Percentiles rank a stretch among this genome's conserved stretches.
Conservation (phyloP, 2,888 invertebrate species). For the Amorpha juglandis region DNA sequence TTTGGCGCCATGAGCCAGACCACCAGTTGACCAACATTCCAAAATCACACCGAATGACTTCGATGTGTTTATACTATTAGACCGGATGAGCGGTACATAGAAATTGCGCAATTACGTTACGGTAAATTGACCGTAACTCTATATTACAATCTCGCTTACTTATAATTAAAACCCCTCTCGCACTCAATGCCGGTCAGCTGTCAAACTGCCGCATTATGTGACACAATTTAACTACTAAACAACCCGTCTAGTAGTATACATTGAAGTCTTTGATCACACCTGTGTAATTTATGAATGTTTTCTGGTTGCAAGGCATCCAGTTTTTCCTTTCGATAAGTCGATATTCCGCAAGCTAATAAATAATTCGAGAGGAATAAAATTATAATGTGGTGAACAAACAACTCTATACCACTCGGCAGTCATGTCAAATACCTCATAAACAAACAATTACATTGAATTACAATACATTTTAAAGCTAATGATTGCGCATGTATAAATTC, state of each 20-base stretch:
- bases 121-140: too few relatives aligned
- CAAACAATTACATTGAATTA: constrained; percentile 56
- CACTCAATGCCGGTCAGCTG: too few relatives aligned
- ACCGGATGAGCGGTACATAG: too few relatives aligned
- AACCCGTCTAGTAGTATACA: too few relatives aligned
- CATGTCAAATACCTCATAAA: constrained; percentile 56
- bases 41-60: too few relatives aligned
- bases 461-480: constrained; percentile 59
- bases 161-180: too few relatives aligned
- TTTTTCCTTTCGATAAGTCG: neutral
- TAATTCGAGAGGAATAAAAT: constrained; percentile 16
- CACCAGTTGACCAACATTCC: constrained; percentile 9
- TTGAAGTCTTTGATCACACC: too few relatives aligned
- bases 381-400: constrained; percentile 21
- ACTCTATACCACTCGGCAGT: constrained; percentile 11
- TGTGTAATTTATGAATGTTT: neutral
- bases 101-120: too few relatives aligned
- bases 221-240: too few relatives aligned
- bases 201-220: too few relatives aligned
- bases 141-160: too few relatives aligned
- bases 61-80: too few relatives aligned
- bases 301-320: neutral
- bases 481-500: constrained; percentile 43
- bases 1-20: constrained; percentile 12
- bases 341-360: constrained; percentile 14